Evolutionary conservation across 2,888 invertebrate genomes (phyloP), one percentile per base, ranked within the genome.

Genomic region (Muschampia staudingeri): DNA sequence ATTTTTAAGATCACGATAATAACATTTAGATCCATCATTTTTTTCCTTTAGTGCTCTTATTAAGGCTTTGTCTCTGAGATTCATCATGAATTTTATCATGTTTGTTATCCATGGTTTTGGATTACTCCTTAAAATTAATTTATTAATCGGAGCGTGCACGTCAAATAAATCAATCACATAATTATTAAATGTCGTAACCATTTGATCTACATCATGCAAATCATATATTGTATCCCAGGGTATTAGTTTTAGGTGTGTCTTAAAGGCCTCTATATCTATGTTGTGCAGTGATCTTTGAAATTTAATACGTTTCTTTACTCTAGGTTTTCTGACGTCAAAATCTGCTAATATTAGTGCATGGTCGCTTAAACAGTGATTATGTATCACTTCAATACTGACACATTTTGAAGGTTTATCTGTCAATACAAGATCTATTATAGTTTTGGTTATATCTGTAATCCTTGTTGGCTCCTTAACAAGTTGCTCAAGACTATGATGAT

Each of bases 71-170:
- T 72, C 72, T 14, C 72, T 6, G 8, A 72, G 48, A 48, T 52
- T 72, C 25, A 72, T 72, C 72, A 72, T 72, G 14, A 48, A 72
- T 52, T 72, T 72, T 8, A 72, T 30, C 72, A 72, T 72, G 25
- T 25, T 25, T 25, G 25, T 25, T 25, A 25, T 25, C 25, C 25
- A 25, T 25, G 25, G 25, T 40, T 70, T 70, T 1, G 70, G 70
- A 2, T 70, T 40, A 70, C 52, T 34, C 16, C n/a, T 30, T 25
- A 52, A 8, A 34, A 52, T 12, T 16, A 34, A 8, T 16, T 5
- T 72, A 16, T 14, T 48, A 4, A 72, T 30, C 8, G 72, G 72
- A 7, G 72, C 72, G 9, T 72, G 30, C 3, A 72, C 8, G 34
- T 72, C 48, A 48, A 72, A 72, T 30, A 72, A 9, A 8, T 72